A percentile compares a stretch with the other conserved stretches of the same genome.
Conservation (phyloP, 2,797 vertebrate species). For the Gymnothorax javanicus region DNA sequence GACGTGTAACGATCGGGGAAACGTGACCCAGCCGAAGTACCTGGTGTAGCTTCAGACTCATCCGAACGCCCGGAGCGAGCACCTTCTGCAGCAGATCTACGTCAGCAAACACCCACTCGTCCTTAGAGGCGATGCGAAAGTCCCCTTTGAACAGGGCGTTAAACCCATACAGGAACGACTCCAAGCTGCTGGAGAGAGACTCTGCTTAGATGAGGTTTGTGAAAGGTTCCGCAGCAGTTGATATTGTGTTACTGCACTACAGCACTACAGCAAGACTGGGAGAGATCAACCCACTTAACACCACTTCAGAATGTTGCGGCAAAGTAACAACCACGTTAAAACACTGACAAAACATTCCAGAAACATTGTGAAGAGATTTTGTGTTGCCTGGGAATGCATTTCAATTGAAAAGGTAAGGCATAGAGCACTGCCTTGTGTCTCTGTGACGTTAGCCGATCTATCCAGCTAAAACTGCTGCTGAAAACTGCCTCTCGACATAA, state of each 20-base stretch:
- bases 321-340: too few species aligned
- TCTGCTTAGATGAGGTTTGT: not conserved
- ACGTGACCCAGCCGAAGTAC: conserved; percentile 55
- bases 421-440: not conserved
- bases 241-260: not conserved
- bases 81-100: conserved; percentile 93
- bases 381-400: not conserved
- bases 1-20: not conserved
- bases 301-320: too few species aligned
- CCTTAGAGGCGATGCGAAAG: conserved; percentile 87
- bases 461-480: not conserved
- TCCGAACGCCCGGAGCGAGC: conserved; percentile 89
- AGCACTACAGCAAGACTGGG: not conserved
- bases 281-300: not conserved
- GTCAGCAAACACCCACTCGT: conserved; percentile 97
- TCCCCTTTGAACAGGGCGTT: conserved; percentile 96
- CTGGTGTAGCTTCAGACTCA: conserved; percentile 98
- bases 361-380: too few species aligned
- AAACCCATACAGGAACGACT: conserved; percentile 95
- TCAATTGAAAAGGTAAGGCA: not conserved
- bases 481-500: not conserved
- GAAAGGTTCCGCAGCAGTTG: not conserved
- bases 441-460: not conserved
- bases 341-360: too few species aligned
- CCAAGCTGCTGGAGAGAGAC: conserved; percentile 77